These are phyloP conservation scores for Notodonta ziczac DNA, from an alignment of 2,888 invertebrate genomes.

Conservation along the genomic window DNA sequence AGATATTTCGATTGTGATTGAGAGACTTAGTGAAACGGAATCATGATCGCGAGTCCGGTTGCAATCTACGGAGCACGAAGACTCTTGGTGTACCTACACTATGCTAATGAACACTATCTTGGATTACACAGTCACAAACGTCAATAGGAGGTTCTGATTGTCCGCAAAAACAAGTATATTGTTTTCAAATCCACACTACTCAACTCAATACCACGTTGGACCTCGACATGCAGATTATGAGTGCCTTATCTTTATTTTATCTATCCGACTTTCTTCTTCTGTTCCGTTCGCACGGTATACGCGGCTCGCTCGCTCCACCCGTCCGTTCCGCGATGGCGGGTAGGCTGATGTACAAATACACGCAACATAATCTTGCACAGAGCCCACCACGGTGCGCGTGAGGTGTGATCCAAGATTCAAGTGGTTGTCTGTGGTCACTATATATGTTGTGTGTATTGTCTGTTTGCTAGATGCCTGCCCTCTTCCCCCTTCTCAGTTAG, in stretches of 20 bases:
- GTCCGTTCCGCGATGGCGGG: slow-evolving; percentile 58
- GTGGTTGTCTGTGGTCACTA: slow-evolving; percentile 85
- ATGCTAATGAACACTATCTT: slow-evolving; percentile 81
- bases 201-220: slow-evolving; percentile 34
- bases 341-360: slow-evolving; percentile 79
- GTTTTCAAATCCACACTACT: slow-evolving; percentile 43
- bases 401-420: slow-evolving; percentile 83
- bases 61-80: slow-evolving; percentile 85
- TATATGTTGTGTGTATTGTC: slow-evolving; percentile 92
- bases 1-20: background rate
- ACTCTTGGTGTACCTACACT: slow-evolving; percentile 80
- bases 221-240: slow-evolving; percentile 20
- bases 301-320: slow-evolving; percentile 38
- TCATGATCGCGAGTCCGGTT: slow-evolving; percentile 79
- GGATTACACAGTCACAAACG: slow-evolving; percentile 84
- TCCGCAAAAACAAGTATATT: slow-evolving; percentile 25
- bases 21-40: slow-evolving; percentile 54
- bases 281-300: slow-evolving; percentile 53
- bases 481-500: slow-evolving; percentile 94
- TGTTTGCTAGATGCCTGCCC: slow-evolving; percentile 98
- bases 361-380: slow-evolving; percentile 79
- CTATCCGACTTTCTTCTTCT: slow-evolving; percentile 78
- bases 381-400: slow-evolving; percentile 74
- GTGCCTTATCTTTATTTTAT: slow-evolving; percentile 73
- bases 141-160: slow-evolving; percentile 54